Evolutionary conservation across 2,797 vertebrate genomes (phyloP).

Genomic region (Alectoris magna): DNA sequence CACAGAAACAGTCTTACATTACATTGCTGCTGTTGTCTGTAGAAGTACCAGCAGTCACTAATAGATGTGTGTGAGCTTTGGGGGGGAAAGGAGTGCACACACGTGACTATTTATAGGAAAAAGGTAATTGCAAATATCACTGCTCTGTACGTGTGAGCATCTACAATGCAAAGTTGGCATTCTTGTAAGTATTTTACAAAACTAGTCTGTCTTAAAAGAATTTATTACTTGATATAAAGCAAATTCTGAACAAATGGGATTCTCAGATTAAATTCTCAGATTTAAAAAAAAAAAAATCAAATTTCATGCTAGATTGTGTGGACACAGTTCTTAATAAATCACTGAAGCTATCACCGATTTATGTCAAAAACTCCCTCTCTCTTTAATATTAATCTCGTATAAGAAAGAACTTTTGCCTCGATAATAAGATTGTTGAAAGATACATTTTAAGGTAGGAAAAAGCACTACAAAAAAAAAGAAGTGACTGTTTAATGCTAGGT

Average conservation of each 20-base stretch:
- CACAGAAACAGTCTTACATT: neutral
- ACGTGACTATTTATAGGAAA: accelerated
- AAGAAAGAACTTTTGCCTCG: neutral
- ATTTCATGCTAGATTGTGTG: neutral
- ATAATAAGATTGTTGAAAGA: neutral
- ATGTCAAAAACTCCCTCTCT: neutral
- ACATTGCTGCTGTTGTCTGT: neutral
- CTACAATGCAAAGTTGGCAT: neutral
- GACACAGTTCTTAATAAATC: neutral
- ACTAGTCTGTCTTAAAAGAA: neutral
- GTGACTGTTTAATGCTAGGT: neutral
- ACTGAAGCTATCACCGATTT: neutral
- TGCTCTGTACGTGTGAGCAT: neutral
- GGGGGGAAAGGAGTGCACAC: neutral
- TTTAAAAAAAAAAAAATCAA: neutral
- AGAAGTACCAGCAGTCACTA: neutral
- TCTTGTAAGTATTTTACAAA: neutral
- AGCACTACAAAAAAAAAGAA: neutral
- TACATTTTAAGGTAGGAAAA: neutral
- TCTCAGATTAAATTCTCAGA: neutral
- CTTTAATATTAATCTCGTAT: neutral
- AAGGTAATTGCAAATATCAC: neutral
- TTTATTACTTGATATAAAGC: neutral
- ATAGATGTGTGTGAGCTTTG: neutral
- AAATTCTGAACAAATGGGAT: neutral